Percentiles rank a stretch among this genome's conserved stretches.
Conservation (phyloP, 2,113 vertebrate genomes). For the Chaetura pelagica region DNA sequence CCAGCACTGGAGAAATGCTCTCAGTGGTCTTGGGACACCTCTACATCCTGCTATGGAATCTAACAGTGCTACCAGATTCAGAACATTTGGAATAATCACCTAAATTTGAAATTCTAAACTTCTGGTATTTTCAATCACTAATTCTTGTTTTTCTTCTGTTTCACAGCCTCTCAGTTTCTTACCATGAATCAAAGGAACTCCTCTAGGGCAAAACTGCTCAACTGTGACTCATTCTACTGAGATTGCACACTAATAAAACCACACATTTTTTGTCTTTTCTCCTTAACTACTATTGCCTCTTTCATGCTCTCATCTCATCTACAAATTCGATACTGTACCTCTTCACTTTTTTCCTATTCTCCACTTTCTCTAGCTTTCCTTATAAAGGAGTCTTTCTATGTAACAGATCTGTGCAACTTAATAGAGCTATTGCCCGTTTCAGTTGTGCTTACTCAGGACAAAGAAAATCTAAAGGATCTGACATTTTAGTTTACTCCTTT, state of each 20-base stretch:
- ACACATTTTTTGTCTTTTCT: background rate
- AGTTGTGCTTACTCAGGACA: background rate
- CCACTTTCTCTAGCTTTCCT: background rate
- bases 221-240: background rate
- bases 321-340: background rate
- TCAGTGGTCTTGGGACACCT: background rate
- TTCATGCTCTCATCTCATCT: background rate
- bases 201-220: conserved; percentile 49
- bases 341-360: background rate
- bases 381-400: background rate
- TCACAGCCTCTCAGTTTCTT: conserved; percentile 6
- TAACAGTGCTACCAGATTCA: background rate
- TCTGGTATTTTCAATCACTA: conserved; percentile 17
- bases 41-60: background rate
- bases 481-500: background rate
- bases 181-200: conserved; percentile 11
- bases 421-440: background rate
- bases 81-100: conserved; percentile 18
- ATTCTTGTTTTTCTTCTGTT: conserved; percentile 1
- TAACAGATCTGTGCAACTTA: background rate
- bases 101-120: background rate
- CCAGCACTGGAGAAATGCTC: background rate
- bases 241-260: conserved; percentile 15
- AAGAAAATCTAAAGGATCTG: background rate
- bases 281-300: background rate